A percentile compares a stretch with the other conserved stretches of the same genome.
phyloP scores from a whole-genome alignment of 2,888 invertebrate species.

The Drosophila lacicola region DNA sequence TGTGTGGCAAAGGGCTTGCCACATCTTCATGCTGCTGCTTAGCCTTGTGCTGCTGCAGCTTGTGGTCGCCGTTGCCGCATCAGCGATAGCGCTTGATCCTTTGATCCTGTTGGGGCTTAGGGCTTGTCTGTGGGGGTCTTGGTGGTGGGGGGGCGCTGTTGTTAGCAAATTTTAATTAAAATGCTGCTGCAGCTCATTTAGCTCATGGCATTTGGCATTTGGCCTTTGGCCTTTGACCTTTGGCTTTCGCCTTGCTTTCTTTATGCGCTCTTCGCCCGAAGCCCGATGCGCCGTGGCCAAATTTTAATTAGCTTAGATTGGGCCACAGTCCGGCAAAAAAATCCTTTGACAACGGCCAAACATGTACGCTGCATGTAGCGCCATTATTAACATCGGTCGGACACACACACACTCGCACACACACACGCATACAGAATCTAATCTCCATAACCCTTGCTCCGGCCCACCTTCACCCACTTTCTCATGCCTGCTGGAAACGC shows the following conservation, averaged over 20 bases:
- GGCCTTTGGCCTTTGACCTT: constrained; percentile 64
- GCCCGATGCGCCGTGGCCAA: constrained; percentile 55
- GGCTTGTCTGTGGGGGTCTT: background rate
- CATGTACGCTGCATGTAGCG: constrained; percentile 46
- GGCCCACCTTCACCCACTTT: background rate
- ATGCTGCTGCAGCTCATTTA: constrained; percentile 62
- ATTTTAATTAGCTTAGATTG: constrained; percentile 76
- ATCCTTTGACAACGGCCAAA: constrained; percentile 58
- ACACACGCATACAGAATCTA: constrained; percentile 4
- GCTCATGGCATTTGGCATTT: constrained; percentile 45
- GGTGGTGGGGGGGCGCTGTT: background rate
- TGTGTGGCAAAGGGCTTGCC: constrained; percentile 11
- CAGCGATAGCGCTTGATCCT: constrained; percentile 72
- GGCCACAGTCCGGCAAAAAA: constrained; percentile 47
- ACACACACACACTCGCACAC: constrained; percentile 10
- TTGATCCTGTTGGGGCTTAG: constrained; percentile 50
- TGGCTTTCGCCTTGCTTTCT: constrained; percentile 18
- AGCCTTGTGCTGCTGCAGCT: constrained; percentile 56
- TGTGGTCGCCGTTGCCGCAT: constrained; percentile 73
- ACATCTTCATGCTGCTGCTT: constrained; percentile 3
- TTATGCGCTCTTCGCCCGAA: constrained; percentile 16
- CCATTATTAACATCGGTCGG: constrained; percentile 38
- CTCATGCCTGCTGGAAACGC: background rate
- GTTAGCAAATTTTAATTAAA: constrained; percentile 68
- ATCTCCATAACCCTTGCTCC: constrained; percentile 1